Evolutionary conservation across 2,888 invertebrate genomes (phyloP), one percentile per base, ranked within the genome.

Genomic region (Erebia aethiops): DNA sequence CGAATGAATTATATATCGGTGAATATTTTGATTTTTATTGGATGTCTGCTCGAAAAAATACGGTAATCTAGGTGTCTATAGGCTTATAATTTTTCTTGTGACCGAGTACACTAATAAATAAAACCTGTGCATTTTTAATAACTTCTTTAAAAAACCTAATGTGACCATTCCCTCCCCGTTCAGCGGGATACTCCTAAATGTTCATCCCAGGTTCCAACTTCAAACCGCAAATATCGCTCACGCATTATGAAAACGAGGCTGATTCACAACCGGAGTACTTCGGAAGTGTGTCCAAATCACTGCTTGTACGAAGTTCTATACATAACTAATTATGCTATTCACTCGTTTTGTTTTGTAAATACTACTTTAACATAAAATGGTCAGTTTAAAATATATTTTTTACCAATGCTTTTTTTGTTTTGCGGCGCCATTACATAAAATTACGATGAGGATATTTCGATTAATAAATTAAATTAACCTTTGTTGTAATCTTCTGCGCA

Each of bases 401-500:
- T 11, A 18, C n/a, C 41, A 35, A 26, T 14, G 7, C n/a, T n/a
- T 46, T 13, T 14, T 46, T 49, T 62, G 18, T 62, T 62, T 62
- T 62, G 62, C 49, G 62, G 21, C 46, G 18, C 2, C 16, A 54
- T 11, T 18, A 26, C 7, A 4, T 57, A 21, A 49, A 46, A 16
- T 16, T 14, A 11, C 14, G 26, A 14, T 57, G 7, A 57, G 26
- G 1, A 60, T 10, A 60, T 16, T 43, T 41, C 18, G n/a, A 58
- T 41, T 5, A 60, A 41, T 41, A 60, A 43, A 60, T 60, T 41
- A 60, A 43, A 60, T 60, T 60, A 60, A 16, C 16, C 41, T 60
- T 58, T 58, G 41, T 58, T 58, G 14, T 60, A 18, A 1, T 10
- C 43, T 43, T 43, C 8, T 21, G 7, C 3, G 14, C 14, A 49